phyloP scores from a whole-genome alignment of 1,140 invertebrate species.

The Helicorthomorpha holstii region DNA sequence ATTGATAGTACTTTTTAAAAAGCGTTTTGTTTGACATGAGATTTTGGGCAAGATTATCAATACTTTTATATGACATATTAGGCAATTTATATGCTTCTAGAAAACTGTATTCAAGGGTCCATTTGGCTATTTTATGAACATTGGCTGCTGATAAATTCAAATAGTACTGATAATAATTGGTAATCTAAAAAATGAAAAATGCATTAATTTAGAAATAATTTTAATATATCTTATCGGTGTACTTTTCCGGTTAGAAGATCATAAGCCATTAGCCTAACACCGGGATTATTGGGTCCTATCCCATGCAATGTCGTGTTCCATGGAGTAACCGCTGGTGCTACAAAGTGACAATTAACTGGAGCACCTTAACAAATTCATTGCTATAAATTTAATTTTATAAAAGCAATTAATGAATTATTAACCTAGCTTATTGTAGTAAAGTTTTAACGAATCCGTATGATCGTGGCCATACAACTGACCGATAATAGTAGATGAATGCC shows the following conservation, averaged over 20 bases:
- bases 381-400: too few relatives aligned
- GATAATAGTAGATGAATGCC: conserved; percentile 56
- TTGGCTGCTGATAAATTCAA: not conserved
- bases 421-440: too few relatives aligned
- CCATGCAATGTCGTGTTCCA: conserved; percentile 29
- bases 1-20: not conserved
- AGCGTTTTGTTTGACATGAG: not conserved
- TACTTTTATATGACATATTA: not conserved
- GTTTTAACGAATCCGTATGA: conserved; percentile 73
- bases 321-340: conserved; percentile 71
- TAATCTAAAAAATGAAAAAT: not conserved
- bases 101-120: not conserved
- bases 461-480: conserved; percentile 90
- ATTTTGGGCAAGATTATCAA: not conserved
- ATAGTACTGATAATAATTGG: not conserved
- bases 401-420: too few relatives aligned
- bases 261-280: conserved; percentile 18
- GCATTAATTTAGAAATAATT: not conserved
- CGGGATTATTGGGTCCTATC: conserved; percentile 54
- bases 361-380: too few relatives aligned
- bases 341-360: too few relatives aligned
- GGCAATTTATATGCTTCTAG: not conserved
- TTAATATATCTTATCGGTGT: not conserved
- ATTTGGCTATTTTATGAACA: not conserved
- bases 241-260: not conserved